These are phyloP conservation scores for Microplitis demolitor DNA, from an alignment of 1,140 invertebrate species.

Conservation along the genomic window DNA sequence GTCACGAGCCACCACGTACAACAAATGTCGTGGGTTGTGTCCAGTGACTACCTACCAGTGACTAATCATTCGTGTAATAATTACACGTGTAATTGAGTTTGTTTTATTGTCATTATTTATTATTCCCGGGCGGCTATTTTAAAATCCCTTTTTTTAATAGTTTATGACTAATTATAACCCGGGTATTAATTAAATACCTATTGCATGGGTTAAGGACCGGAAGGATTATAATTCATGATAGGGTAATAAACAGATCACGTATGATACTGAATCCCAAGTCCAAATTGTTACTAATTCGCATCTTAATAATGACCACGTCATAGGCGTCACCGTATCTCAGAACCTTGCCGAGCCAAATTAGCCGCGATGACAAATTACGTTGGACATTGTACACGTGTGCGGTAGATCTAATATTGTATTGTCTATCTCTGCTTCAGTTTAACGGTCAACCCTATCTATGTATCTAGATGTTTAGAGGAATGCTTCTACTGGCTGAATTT, in stretches of 20 bases:
- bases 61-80: too few species aligned
- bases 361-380: constrained; percentile 60
- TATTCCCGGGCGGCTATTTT: too few species aligned
- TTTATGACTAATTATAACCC: too few species aligned
- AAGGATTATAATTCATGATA: constrained; percentile 2
- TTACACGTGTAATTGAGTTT: too few species aligned
- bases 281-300: constrained; percentile 65
- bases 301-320: constrained; percentile 63
- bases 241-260: constrained; percentile 62
- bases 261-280: constrained; percentile 54
- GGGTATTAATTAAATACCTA: neutral
- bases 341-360: constrained; percentile 58
- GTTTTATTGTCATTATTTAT: too few species aligned
- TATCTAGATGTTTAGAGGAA: too few species aligned
- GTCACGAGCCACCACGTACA: neutral
- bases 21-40: neutral
- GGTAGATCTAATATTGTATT: too few species aligned
- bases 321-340: constrained; percentile 63
- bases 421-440: too few species aligned
- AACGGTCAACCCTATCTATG: too few species aligned
- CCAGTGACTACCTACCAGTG: too few species aligned
- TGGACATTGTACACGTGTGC: constrained; percentile 40
- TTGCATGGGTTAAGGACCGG: neutral
- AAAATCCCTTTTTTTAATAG: too few species aligned
- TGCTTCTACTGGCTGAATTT: too few species aligned